A percentile compares a stretch with the other conserved stretches of the same genome.
Conservation (phyloP, 2,113 vertebrate genomes). For the Globicephala melas region DNA sequence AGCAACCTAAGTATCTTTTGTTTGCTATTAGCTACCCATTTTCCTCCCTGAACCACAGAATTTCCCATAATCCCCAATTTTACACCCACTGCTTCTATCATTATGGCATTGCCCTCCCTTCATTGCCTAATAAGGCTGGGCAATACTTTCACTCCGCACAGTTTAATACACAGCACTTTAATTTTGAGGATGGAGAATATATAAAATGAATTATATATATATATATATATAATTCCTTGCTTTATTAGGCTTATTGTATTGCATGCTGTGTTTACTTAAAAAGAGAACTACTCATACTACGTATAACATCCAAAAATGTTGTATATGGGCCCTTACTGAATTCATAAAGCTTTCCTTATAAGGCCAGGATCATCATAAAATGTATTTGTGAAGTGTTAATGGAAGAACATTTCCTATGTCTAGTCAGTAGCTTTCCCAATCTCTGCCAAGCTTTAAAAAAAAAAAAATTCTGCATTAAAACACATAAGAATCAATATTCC, state of each 20-base stretch:
- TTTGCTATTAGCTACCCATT: background rate
- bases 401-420: slow-evolving; percentile 25
- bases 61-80: background rate
- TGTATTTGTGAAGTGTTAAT: background rate
- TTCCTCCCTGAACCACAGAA: background rate
- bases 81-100: background rate
- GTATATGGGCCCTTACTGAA: background rate
- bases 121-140: background rate
- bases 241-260: background rate
- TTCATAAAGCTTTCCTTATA: background rate
- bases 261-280: background rate
- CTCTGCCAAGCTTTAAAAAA: slow-evolving; percentile 37
- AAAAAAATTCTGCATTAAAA: slow-evolving; percentile 64
- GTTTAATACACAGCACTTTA: background rate
- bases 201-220: background rate
- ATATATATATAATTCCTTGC: background rate
- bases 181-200: background rate
- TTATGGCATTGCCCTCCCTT: background rate
- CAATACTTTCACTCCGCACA: background rate
- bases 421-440: slow-evolving; percentile 61
- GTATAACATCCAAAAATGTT: background rate
- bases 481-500: slow-evolving; percentile 63
- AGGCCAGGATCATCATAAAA: background rate
- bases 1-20: background rate
- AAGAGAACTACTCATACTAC: background rate